Conservation (phyloP, 1,140 invertebrate species). For the Diachasma alloeum region DNA sequence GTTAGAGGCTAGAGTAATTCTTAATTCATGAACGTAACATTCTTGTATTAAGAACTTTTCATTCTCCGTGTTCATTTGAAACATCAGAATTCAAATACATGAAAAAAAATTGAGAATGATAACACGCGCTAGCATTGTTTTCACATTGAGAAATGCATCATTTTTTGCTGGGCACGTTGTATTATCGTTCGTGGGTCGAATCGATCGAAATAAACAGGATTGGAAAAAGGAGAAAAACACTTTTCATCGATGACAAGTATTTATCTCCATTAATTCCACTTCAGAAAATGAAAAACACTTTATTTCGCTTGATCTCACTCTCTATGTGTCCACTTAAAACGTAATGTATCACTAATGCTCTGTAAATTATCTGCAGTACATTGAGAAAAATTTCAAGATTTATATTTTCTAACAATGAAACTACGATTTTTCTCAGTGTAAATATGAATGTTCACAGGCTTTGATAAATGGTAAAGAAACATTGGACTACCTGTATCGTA, state of each 20-base stretch:
- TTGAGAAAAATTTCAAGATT: not conserved
- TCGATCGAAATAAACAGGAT: not conserved
- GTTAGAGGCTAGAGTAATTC: too few species aligned
- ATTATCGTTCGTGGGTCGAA: not conserved
- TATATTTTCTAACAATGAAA: not conserved
- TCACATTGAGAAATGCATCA: not conserved
- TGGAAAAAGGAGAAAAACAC: too few species aligned
- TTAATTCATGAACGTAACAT: too few species aligned
- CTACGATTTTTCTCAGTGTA: not conserved
- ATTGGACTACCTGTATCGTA: not conserved
- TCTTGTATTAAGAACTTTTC: too few species aligned
- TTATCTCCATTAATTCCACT: not conserved
- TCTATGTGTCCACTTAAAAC: not conserved
- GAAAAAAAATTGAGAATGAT: not conserved
- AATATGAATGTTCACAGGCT: not conserved
- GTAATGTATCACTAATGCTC: not conserved
- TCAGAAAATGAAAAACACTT: not conserved
- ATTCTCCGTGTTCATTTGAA: too few species aligned
- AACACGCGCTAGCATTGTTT: not conserved
- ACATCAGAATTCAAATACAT: not conserved
- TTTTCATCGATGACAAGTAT: too few species aligned
- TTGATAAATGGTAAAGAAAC: not conserved
- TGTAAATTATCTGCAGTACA: not conserved
- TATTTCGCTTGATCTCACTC: not conserved
- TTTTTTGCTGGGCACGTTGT: slow-evolving; percentile 12